Percentiles rank a stretch among this genome's conserved stretches.
phyloP scores from a whole-genome alignment of 1,140 invertebrate species.

The Bombus waltoni region DNA sequence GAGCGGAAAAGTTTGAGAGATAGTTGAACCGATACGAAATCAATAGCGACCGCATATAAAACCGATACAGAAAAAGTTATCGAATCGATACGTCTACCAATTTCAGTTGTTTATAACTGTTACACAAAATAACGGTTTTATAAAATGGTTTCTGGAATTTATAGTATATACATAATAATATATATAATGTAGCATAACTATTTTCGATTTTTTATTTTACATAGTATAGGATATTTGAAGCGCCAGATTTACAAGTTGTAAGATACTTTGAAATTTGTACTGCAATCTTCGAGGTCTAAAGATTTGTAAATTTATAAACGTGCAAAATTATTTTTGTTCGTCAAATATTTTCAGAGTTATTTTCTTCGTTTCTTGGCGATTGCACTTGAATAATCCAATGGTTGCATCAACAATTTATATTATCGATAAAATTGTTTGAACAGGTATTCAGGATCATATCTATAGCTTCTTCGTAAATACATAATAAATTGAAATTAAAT shows the following conservation, averaged over 20 bases:
- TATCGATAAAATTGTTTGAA: no score
- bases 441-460: neutral
- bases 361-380: neutral
- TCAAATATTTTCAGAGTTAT: neutral
- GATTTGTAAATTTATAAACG: neutral
- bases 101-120: neutral
- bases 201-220: neutral
- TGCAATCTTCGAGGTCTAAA: neutral
- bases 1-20: neutral
- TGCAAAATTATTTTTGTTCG: neutral
- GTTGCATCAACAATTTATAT: neutral
- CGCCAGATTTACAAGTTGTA: neutral
- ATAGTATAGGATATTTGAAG: no score
- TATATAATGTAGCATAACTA: neutral
- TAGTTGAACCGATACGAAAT: slow-evolving; percentile 1
- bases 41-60: neutral
- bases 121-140: neutral
- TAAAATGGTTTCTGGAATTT: neutral
- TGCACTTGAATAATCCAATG: neutral
- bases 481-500: neutral
- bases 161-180: no score
- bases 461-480: neutral
- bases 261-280: no score
- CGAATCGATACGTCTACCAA: slow-evolving; percentile 2
- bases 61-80: slow-evolving; percentile 4